Percentiles rank a stretch among this genome's conserved stretches.
These are phyloP conservation scores for Motacilla tschutschensis DNA, from an alignment of 2,113 vertebrate species.

Conservation along the genomic window DNA sequence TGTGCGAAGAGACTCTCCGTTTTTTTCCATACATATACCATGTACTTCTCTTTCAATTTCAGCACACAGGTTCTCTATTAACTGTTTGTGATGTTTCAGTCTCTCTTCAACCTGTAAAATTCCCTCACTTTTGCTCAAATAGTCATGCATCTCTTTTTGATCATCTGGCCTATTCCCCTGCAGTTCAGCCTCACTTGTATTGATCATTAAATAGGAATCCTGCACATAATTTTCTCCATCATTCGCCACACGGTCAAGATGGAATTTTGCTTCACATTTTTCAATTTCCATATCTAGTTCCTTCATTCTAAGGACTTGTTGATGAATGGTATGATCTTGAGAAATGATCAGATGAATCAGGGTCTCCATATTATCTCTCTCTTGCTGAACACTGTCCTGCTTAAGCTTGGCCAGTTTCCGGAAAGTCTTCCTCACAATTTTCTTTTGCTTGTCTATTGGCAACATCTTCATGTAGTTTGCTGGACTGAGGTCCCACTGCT, in stretches of 20 bases:
- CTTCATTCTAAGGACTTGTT: constrained; percentile 87
- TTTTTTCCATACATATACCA: constrained; percentile 36
- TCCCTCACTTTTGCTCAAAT: constrained; percentile 71
- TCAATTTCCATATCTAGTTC: constrained; percentile 89
- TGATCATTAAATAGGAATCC: constrained; percentile 64
- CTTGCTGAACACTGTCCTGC: constrained; percentile 72
- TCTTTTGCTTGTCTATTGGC: constrained; percentile 87
- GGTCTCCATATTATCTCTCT: constrained; percentile 81
- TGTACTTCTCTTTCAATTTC: constrained; percentile 87
- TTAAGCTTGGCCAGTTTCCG: constrained; percentile 91
- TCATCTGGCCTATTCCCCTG: constrained; percentile 7
- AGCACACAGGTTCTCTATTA: constrained; percentile 82
- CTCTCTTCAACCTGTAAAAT: constrained; percentile 81
- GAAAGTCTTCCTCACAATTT: constrained; percentile 92
- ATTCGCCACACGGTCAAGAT: constrained; percentile 65
- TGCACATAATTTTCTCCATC: constrained; percentile 75
- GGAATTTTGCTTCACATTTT: constrained; percentile 73
- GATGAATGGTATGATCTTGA: constrained; percentile 91
- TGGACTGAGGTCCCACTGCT: constrained; percentile 78
- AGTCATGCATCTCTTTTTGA: constrained; percentile 72
- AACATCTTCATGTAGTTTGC: constrained; percentile 81
- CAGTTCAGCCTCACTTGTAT: constrained; percentile 38
- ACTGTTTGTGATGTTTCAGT: constrained; percentile 76
- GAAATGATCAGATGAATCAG: constrained; percentile 89
- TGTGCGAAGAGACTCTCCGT: background rate